Conservation (phyloP, 2,797 vertebrate genomes). For the Macropodus opercularis region DNA sequence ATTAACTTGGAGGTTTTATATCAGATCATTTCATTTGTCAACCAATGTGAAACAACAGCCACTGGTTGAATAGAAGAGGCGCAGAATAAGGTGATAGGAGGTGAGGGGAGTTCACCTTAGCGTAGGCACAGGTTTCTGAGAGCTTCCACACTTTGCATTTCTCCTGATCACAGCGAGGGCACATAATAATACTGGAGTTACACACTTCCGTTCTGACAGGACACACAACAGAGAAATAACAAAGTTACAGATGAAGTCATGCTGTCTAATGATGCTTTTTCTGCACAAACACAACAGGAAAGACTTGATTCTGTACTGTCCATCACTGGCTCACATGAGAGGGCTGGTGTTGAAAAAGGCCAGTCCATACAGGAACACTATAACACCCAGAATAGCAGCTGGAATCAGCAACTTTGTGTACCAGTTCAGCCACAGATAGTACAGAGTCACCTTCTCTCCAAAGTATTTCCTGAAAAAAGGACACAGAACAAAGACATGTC, state of each 20-base stretch:
- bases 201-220: constrained; percentile 90
- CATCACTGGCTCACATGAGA: constrained; percentile 85
- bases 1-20: no score
- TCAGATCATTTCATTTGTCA: no score
- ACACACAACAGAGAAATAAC: background rate
- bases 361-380: constrained; percentile 85
- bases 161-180: constrained; percentile 87
- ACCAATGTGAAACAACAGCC: background rate
- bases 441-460: constrained; percentile 93
- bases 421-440: constrained; percentile 95
- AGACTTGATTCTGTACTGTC: background rate
- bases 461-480: constrained; percentile 85
- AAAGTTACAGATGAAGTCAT: background rate
- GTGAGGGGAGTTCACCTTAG: constrained; percentile 81
- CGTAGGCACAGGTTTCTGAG: constrained; percentile 88
- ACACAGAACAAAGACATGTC: no score
- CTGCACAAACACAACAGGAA: constrained; percentile 9
- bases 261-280: background rate
- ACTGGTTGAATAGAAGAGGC: background rate
- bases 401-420: constrained; percentile 87
- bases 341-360: constrained; percentile 85
- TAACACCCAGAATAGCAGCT: constrained; percentile 79
- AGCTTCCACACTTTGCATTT: constrained; percentile 82
- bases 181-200: constrained; percentile 85
- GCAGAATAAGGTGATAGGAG: background rate